Evolutionary conservation across 1,140 invertebrate species (phyloP).

Genomic region (Caenorhabditis elegans): DNA sequence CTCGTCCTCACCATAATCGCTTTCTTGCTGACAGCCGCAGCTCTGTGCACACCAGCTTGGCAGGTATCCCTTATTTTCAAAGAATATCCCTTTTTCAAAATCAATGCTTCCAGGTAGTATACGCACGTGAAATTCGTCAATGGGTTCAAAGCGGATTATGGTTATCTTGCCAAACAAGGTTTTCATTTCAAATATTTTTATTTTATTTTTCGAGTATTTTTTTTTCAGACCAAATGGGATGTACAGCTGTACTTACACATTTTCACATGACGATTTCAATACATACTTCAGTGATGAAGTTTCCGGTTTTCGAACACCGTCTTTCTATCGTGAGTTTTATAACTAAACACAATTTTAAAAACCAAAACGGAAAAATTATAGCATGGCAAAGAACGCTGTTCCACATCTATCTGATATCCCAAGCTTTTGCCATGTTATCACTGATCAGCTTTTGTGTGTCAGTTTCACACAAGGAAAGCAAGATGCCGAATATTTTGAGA

Average conservation of each 20-base stretch:
- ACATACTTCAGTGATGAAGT: conserved; percentile 47
- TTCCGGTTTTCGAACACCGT: conserved; percentile 46
- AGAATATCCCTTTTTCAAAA: neutral
- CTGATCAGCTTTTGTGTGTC: conserved; percentile 39
- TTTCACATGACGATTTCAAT: conserved; percentile 45
- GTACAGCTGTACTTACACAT: conserved; percentile 51
- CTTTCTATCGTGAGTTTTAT: conserved; percentile 46
- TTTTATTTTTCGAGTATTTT: neutral
- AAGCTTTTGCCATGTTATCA: conserved; percentile 31
- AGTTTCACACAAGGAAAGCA: neutral
- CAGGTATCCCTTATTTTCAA: conserved; percentile 37
- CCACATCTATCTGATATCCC: conserved; percentile 35
- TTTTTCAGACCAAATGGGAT: conserved; percentile 48
- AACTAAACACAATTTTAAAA: neutral
- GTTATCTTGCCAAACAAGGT: conserved; percentile 49
- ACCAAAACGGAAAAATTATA: too few species aligned
- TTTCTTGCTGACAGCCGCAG: conserved; percentile 44
- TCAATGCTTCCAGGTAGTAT: conserved; percentile 34
- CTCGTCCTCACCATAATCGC: conserved; percentile 39
- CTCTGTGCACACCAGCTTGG: conserved; percentile 46
- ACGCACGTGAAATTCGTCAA: conserved; percentile 46
- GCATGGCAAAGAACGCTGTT: conserved; percentile 45
- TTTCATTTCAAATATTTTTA: neutral
- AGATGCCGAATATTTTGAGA: neutral
- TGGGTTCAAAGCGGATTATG: conserved; percentile 51